phyloP scores from a whole-genome alignment of 1,140 invertebrate species.

The Drosophila arawakana region DNA sequence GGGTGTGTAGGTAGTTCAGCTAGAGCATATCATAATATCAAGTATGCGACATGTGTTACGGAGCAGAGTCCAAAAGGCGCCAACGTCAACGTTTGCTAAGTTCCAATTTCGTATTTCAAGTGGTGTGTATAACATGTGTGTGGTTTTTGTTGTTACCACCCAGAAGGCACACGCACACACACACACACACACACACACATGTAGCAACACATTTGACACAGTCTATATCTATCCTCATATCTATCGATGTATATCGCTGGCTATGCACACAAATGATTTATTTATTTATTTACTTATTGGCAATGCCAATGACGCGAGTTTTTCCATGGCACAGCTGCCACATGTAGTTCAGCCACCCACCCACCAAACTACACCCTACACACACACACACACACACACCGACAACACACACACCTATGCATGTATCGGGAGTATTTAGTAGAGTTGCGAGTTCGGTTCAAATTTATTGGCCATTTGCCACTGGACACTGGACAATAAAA shows the following conservation, averaged over 20 bases:
- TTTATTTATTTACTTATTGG: constrained; percentile 81
- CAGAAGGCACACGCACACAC: constrained; percentile 10
- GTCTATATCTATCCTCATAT: constrained; percentile 34
- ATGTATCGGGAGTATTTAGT: constrained; percentile 6
- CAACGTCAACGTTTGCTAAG: constrained; percentile 52
- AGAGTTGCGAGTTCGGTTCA: constrained; percentile 25
- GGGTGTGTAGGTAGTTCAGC: not conserved
- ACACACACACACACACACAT: constrained; percentile 2
- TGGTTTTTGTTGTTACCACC: constrained; percentile 35
- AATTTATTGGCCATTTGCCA: constrained; percentile 55
- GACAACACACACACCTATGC: constrained; percentile 8
- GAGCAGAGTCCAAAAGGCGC: constrained; percentile 59
- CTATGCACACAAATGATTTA: constrained; percentile 76
- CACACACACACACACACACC: not conserved
- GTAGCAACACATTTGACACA: not conserved
- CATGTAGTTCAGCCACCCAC: constrained; percentile 24
- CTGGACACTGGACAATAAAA: constrained; percentile 31
- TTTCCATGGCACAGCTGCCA: constrained; percentile 69
- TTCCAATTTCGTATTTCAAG: constrained; percentile 74
- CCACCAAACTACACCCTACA: not conserved
- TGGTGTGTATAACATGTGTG: constrained; percentile 48
- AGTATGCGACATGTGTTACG: constrained; percentile 70
- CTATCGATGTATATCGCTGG: constrained; percentile 52
- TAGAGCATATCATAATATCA: constrained; percentile 50
- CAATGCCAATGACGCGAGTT: constrained; percentile 69